These are phyloP conservation scores for Agriopis aurantiaria DNA, from an alignment of 2,888 invertebrate species.

Conservation along the genomic window DNA sequence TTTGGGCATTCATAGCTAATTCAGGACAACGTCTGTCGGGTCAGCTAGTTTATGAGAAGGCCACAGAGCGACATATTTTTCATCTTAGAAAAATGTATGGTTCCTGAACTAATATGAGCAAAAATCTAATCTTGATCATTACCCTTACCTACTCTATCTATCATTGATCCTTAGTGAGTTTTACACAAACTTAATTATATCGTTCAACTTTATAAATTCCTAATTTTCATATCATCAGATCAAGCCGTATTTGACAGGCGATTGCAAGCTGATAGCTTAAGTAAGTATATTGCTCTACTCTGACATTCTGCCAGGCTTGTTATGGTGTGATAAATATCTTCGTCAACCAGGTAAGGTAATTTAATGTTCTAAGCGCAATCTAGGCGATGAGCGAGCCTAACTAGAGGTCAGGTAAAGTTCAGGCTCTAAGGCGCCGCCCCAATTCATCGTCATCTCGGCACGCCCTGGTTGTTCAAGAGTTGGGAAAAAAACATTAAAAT, in stretches of 20 bases:
- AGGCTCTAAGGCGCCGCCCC: conserved; percentile 55
- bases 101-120: too few relatives aligned
- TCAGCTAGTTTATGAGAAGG: too few relatives aligned
- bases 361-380: conserved; percentile 49
- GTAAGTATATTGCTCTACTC: background rate
- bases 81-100: too few relatives aligned
- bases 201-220: too few relatives aligned
- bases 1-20: too few relatives aligned
- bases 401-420: conserved; percentile 70
- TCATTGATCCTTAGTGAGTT: too few relatives aligned
- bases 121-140: too few relatives aligned
- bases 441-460: conserved; percentile 54
- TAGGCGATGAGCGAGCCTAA: conserved; percentile 52
- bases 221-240: background rate
- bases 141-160: too few relatives aligned
- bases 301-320: conserved; percentile 1
- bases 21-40: too few relatives aligned
- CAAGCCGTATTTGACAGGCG: background rate
- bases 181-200: too few relatives aligned
- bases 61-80: too few relatives aligned
- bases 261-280: background rate
- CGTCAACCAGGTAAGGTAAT: conserved; percentile 49
- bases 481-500: conserved; percentile 49
- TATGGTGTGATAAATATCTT: conserved; percentile 38
- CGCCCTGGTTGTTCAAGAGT: conserved; percentile 47